Base-by-base conservation (phyloP, 2,888 invertebrate genomes). In the Lasioglossum figueresi region DNA sequence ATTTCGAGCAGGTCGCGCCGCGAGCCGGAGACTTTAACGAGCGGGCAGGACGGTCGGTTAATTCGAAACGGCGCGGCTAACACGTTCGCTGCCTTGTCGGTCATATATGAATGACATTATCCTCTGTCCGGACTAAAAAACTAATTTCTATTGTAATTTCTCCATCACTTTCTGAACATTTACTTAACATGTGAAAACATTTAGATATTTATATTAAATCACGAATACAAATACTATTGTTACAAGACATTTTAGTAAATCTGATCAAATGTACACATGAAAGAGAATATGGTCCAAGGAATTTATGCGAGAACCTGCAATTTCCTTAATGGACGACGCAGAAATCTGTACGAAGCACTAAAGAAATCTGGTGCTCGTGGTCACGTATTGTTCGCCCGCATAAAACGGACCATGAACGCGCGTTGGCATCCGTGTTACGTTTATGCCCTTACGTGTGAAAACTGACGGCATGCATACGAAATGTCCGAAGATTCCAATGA, bases 1-100 rank as follows among this genome's bases (percentile, higher is more conserved):
- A 80, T 85, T 85, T 82, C 85, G 74, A 76, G 77, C 80, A 27
- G 45, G 52, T 52, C 52, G 16, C 43, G 27, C 31, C 48, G 72
- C 72, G 27, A 59, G 72, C 4, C 68, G 68, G 87, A 88, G 89
- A 88, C 84, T 86, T 88, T 89, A 89, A 89, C 89, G 89, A 89
- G 81, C 86, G 82, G 70, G 19, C 56, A 77, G 68, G 81, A 70
- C 82, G 79, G 80, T 82, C 80, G 85, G 80, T 86, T 86, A 86
- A 89, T 89, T 89, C 85, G 85, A 85, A 79, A 80, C 66, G 52
- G 70, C 73, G 37, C 23, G 63, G 85, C 80, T 80, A 85, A 82
- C 10, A n/a, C 52, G 52, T 52, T 52, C 52, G 10, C 52, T 52
- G 52, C 3, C 2, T 52, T n/a, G n/a, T n/a, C 23, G 52, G 10